Evolutionary conservation across 2,888 invertebrate genomes (phyloP), one percentile per base, ranked within the genome.

Genomic region (Tipula unca): DNA sequence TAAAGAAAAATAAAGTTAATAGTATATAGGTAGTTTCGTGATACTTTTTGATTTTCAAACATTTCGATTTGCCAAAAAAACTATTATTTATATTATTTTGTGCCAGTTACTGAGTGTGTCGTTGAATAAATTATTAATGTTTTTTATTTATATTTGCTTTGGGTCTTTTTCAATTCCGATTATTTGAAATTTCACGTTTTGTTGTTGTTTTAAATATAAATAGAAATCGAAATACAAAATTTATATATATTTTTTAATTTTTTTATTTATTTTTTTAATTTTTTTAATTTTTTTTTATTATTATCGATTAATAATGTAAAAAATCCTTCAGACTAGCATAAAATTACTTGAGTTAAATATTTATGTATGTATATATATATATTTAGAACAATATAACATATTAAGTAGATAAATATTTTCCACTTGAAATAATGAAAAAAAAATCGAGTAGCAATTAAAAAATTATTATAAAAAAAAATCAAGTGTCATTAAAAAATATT

Each of bases 361-460:
- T n/a, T 32, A 83, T 83, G 17, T 83, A 83, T 83, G n/a, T 32
- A 32, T 83, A 29, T 82, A 82, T 82, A 82, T 83, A 83, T 83
- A 83, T 83, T n/a, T 83, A 83, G 14, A 83, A 32, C 29, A 32
- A 32, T 83, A 35, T 83, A 32, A 83, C 32, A 83, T 83, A 83
- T 83, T 69, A 69, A 69, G 69, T 69, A 69, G 69, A 69, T 69
- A 69, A 69, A 69, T 69, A 69, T 69, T 69, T 69, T 69, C 20
- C 69, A 69, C 69, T 69, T 69, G 69, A 69, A 69, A 83, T 83
- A 35, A 17, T 83, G n/a, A 83, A 32, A 83, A 83, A n/a, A 83
- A 83, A 83, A 32, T 32, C n/a, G 32, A 83, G 35, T 83, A 83
- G 29, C 35, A 83, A 83, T 35, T 83, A 83, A 83, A 83, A 83